Conservation (phyloP, 2,113 vertebrate genomes). For the Rostratula benghalensis region DNA sequence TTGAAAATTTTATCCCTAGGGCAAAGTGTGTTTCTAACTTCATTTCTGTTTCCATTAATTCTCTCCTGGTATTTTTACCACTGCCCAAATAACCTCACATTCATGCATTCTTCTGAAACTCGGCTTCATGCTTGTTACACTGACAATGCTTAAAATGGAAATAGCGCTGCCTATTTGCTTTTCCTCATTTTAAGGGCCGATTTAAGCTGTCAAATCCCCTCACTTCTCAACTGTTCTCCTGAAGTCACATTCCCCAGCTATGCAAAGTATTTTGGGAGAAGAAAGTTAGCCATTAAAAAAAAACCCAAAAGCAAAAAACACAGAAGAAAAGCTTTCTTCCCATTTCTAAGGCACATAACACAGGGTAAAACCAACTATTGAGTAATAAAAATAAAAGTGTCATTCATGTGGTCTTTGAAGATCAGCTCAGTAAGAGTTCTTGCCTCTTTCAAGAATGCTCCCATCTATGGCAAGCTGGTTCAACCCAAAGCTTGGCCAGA, state of each 20-base stretch:
- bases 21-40: background rate
- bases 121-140: background rate
- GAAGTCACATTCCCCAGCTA: background rate
- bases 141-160: conserved; percentile 51
- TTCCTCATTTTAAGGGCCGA: background rate
- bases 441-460: background rate
- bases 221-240: background rate
- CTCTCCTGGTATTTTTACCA: background rate
- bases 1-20: background rate
- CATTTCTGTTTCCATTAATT: conserved; percentile 24
- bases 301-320: no score
- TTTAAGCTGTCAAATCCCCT: background rate
- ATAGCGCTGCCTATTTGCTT: background rate
- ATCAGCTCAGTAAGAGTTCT: background rate
- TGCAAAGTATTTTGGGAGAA: background rate
- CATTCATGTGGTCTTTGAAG: background rate
- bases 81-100: background rate
- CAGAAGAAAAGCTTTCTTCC: background rate
- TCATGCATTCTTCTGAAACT: background rate
- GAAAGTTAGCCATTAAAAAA: background rate
- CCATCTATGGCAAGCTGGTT: background rate
- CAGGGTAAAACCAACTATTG: conserved; percentile 28
- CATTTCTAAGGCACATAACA: background rate
- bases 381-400: background rate
- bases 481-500: rapidly evolving